These are phyloP conservation scores for Drosophila tani DNA, from an alignment of 1,140 invertebrate genomes.

Conservation along the genomic window DNA sequence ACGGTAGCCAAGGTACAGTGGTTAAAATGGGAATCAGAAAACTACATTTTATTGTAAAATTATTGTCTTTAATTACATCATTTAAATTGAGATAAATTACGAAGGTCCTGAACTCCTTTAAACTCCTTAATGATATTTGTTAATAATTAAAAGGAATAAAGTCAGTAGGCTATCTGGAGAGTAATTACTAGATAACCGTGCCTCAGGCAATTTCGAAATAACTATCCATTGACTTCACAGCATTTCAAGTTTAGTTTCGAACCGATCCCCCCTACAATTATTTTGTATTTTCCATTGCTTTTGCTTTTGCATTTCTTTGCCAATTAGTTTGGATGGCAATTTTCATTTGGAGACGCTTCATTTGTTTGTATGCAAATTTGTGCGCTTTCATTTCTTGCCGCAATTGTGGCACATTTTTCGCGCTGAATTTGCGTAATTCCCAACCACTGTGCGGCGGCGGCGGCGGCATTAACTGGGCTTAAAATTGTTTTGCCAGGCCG, in stretches of 20 bases:
- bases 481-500: constrained; percentile 79
- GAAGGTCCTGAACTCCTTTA: too few relatives aligned
- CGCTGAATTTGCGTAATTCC: constrained; percentile 22
- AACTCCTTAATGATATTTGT: too few relatives aligned
- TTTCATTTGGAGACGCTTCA: constrained; percentile 38
- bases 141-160: neutral
- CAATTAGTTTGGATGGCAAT: constrained; percentile 29
- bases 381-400: constrained; percentile 35
- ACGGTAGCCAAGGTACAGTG: constrained; percentile 64
- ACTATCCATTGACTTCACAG: neutral
- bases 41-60: neutral
- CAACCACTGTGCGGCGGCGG: constrained; percentile 60
- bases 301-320: constrained; percentile 35
- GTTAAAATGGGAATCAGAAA: neutral
- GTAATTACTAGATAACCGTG: neutral
- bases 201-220: neutral
- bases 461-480: constrained; percentile 72
- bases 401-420: constrained; percentile 21
- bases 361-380: constrained; percentile 45
- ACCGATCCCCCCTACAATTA: constrained; percentile 2
- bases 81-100: too few relatives aligned
- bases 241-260: neutral
- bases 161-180: neutral
- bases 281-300: constrained; percentile 6
- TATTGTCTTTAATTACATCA: too few relatives aligned